Base-by-base conservation (phyloP, 1,140 invertebrate species). In the Octopus bimaculoides region DNA sequence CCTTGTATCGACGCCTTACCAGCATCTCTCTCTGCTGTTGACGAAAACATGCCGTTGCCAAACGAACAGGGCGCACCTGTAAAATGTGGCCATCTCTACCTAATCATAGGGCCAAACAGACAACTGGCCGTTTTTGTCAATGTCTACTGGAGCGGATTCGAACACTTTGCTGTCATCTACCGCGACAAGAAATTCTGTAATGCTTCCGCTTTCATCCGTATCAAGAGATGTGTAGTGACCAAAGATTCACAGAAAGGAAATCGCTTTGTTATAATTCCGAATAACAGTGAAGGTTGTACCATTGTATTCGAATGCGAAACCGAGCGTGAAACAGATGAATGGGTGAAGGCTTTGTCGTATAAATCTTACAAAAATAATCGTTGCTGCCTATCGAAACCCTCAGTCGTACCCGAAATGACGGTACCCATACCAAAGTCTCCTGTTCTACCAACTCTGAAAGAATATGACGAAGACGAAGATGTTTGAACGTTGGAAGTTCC, bases 381-480 rank as follows among this genome's bases (percentile, higher is more conserved):
- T 6, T 52, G 52, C 8, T 75, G 41, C 8, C 41, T 53, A 52
- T 14, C 74, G 17, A 75, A 75, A 53, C 14, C 52, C 20, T 75
- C 74, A 0, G 9, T 75, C 17, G 74, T 75, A 10, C 74, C 74
- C 8, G 74, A 75, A 75, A 12, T 75, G 5, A 14, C 52, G 74
- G 20, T 52, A 7, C 41, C 14, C 17, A 53, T 52, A 14, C 52
- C 74, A 9, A 52, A 53, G 20, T 75, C 74, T 6, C 74, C 74
- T 7, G 52, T 75, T 5, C 17, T 75, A 41, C 74, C 74, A 6
- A 75, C 74, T 9, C 8, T 75, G 74, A 53, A 41, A 14, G 74
- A 75, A 52, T 41, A 52, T 75, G 74, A 75, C 41, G 74, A 75
- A 75, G 74, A 75, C 2, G 74, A 75, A 75, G 74, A 75, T 52